A percentile compares a stretch with the other conserved stretches of the same genome.
phyloP scores from a whole-genome alignment of 2,888 invertebrate genomes.

The Fabriciana adippe region DNA sequence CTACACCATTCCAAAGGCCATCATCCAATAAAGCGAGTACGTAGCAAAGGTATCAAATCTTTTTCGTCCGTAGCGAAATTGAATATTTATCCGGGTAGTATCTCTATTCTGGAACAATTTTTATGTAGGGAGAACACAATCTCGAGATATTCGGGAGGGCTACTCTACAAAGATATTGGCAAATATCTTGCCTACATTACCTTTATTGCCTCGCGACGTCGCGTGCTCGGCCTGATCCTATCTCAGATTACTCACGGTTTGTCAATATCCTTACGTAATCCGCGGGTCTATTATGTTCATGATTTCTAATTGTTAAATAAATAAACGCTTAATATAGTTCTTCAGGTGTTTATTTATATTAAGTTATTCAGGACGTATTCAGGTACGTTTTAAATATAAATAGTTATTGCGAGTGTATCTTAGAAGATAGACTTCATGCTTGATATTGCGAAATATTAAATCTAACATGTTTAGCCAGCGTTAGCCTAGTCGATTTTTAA shows the following conservation, averaged over 20 bases:
- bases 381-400: no score
- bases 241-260: conserved; percentile 70
- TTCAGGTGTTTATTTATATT: no score
- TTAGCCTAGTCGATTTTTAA: no score
- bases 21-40: conserved; percentile 79
- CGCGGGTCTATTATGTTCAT: conserved; percentile 44
- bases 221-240: conserved; percentile 71
- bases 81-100: conserved; percentile 82
- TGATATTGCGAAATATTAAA: no score
- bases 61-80: conserved; percentile 81
- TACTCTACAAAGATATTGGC: conserved; percentile 79
- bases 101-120: conserved; percentile 82
- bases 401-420: no score
- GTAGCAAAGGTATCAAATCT: conserved; percentile 81
- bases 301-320: conserved; percentile 5
- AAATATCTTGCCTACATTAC: conserved; percentile 81
- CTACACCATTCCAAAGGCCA: conserved; percentile 78
- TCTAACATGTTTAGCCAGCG: no score
- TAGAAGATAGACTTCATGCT: no score
- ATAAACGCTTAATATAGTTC: no score
- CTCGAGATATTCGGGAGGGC: conserved; percentile 80
- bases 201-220: conserved; percentile 78
- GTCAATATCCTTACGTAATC: conserved; percentile 69
- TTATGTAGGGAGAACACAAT: conserved; percentile 81
- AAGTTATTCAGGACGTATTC: no score